Evolutionary conservation across 1,140 invertebrate species (phyloP).

Genomic region (Proales similis): DNA sequence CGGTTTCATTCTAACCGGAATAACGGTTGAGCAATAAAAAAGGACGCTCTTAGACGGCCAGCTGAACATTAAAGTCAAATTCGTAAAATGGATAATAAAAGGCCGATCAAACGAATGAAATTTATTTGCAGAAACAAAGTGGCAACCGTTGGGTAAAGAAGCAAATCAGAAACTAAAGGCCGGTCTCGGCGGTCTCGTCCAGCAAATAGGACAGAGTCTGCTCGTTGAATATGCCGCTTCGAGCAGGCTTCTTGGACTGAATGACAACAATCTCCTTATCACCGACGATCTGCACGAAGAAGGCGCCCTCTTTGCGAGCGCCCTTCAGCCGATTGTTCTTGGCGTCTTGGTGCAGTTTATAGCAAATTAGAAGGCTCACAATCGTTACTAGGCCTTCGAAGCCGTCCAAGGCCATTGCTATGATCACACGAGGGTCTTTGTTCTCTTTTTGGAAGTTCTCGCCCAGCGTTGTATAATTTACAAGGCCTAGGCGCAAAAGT

Average conservation of each 20-base stretch:
- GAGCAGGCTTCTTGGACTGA: slow-evolving; percentile 37
- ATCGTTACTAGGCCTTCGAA: slow-evolving; percentile 50
- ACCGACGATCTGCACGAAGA: slow-evolving; percentile 51
- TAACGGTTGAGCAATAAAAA: slow-evolving; percentile 44
- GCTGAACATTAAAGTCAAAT: background rate
- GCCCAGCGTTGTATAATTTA: slow-evolving; percentile 54
- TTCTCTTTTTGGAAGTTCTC: slow-evolving; percentile 50
- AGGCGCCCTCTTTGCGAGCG: slow-evolving; percentile 49
- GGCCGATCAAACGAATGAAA: too few species aligned
- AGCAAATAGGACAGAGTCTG: too few species aligned
- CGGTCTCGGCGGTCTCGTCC: too few species aligned
- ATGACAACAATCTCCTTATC: slow-evolving; percentile 41
- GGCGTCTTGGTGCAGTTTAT: slow-evolving; percentile 49
- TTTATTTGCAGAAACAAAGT: too few species aligned
- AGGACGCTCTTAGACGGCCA: background rate
- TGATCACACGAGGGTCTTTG: slow-evolving; percentile 50
- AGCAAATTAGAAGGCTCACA: slow-evolving; percentile 47
- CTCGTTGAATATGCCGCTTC: too few species aligned
- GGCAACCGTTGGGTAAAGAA: too few species aligned
- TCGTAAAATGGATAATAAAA: too few species aligned
- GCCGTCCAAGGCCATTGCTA: slow-evolving; percentile 47
- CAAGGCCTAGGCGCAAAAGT: slow-evolving; percentile 51
- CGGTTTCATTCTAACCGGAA: slow-evolving; percentile 68
- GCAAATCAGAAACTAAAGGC: too few species aligned
- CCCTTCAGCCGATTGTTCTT: slow-evolving; percentile 49